phyloP scores from a whole-genome alignment of 92 coral and sea anemone genomes.

The Meandrina meandrites region DNA sequence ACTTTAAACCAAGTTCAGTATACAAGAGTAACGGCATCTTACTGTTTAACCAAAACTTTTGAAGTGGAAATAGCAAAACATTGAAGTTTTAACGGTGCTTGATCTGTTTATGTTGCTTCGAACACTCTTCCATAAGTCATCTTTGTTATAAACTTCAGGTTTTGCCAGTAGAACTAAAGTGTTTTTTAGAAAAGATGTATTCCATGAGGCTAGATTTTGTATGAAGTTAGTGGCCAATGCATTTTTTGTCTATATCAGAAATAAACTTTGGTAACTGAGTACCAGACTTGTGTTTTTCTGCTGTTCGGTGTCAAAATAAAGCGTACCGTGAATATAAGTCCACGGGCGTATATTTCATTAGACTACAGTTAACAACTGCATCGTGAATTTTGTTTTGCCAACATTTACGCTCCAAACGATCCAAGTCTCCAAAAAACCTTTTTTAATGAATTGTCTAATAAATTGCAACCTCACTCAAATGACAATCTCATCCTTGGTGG shows the following conservation, averaged over 20 bases:
- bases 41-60: background rate
- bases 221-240: background rate
- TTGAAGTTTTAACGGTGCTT: background rate
- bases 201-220: constrained; percentile 21
- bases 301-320: background rate
- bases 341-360: too few relatives aligned
- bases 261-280: constrained; percentile 20
- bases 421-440: too few relatives aligned
- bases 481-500: too few relatives aligned
- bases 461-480: too few relatives aligned
- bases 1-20: too few relatives aligned
- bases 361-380: too few relatives aligned
- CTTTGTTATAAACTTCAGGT: background rate
- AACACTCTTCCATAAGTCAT: background rate
- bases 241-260: constrained; percentile 1
- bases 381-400: too few relatives aligned
- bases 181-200: constrained; percentile 8
- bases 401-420: too few relatives aligned
- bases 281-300: background rate
- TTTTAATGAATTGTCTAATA: too few relatives aligned
- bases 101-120: background rate
- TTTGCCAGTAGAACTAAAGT: background rate
- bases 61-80: background rate
- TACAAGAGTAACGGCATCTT: too few relatives aligned
- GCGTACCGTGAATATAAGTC: too few relatives aligned